Evolutionary conservation across 2,797 vertebrate species (phyloP), one percentile per base, ranked within the genome.

Genomic region (Acrossocheilus wenchowensis): DNA sequence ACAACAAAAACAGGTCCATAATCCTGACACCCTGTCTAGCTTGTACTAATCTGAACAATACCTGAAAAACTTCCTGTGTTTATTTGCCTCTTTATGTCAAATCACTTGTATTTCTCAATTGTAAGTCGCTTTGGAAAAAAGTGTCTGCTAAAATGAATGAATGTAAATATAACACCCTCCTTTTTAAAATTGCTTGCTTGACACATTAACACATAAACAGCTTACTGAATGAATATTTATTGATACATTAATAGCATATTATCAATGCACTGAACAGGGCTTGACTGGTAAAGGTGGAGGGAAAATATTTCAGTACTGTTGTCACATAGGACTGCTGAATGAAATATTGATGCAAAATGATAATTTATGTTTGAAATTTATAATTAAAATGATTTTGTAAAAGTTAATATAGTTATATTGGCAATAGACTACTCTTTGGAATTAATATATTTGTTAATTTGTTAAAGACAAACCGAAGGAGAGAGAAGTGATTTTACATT

Each of bases 361-460:
- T 12, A 11, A 43, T 71, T 23, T 71, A 21, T 3, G 19, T 17
- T 72, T n/a, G 43, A 23, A n/a, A 43, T 43, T 6, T 43, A n/a
- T 6, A n/a, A 23, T 41, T 71, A 41, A 43, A 45, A 66, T 15
- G 0, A 50, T 50, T 68, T 66, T 6, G 43, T 8, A 80, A 34
- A 68, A 12, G 0, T 6, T 45, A 19, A 9, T 21, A 66, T 45
- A 15, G 19, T 39, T 43, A 45, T 11, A 11, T 45, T 10, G 45
- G 23, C 62, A 14, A 6, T 12, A 81, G 34, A 54, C 19, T 75
- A 2, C 54, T 69, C 34, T 78, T 69, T 85, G 74, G 62, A 84
- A 78, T 62, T 17, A 57, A 64, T 57, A n/a, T 14, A 26, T 64
- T 2, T 45, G 34, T 36, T 36, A 36, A 45, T 45, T 45, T 45